A percentile compares a stretch with the other conserved stretches of the same genome.
These are phyloP conservation scores for Calyptommatus sinebrachiatus DNA, from an alignment of 2,113 vertebrate species.

Conservation along the genomic window DNA sequence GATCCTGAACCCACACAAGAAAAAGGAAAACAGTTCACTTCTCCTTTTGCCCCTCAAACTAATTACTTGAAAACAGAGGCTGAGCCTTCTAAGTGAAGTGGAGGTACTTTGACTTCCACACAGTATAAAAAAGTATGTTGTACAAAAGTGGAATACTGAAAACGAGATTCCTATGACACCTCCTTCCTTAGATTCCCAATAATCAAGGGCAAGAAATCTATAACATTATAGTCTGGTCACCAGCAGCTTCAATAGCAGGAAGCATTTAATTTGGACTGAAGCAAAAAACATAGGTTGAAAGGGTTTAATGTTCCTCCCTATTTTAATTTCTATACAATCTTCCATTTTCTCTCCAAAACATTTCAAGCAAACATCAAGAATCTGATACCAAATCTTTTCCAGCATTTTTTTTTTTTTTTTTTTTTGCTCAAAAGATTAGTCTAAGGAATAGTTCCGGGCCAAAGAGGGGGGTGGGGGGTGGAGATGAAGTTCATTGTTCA, in stretches of 20 bases:
- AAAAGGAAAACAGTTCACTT: not conserved
- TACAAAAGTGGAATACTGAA: not conserved
- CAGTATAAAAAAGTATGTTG: not conserved
- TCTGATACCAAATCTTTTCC: not conserved
- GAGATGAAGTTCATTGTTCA: too few relatives aligned
- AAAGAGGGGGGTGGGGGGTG: too few relatives aligned
- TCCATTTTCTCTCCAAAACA: too few relatives aligned
- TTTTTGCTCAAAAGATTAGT: not conserved
- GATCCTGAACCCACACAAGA: too few relatives aligned
- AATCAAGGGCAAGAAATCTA: too few relatives aligned
- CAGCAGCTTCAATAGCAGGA: not conserved
- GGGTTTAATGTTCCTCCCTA: not conserved
- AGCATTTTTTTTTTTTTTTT: not conserved
- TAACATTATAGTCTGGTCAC: not conserved
- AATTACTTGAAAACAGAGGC: not conserved
- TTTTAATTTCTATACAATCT: not conserved
- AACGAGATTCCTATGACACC: not conserved
- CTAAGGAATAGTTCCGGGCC: not conserved
- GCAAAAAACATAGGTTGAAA: not conserved
- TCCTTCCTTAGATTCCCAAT: too few relatives aligned
- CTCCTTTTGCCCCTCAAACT: not conserved
- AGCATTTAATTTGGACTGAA: not conserved
- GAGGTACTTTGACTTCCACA: not conserved
- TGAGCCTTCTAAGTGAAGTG: not conserved
- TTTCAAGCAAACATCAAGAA: not conserved